These are phyloP conservation scores for Propsilocerus akamusi DNA, from an alignment of 1,140 invertebrate species.

Conservation along the genomic window DNA sequence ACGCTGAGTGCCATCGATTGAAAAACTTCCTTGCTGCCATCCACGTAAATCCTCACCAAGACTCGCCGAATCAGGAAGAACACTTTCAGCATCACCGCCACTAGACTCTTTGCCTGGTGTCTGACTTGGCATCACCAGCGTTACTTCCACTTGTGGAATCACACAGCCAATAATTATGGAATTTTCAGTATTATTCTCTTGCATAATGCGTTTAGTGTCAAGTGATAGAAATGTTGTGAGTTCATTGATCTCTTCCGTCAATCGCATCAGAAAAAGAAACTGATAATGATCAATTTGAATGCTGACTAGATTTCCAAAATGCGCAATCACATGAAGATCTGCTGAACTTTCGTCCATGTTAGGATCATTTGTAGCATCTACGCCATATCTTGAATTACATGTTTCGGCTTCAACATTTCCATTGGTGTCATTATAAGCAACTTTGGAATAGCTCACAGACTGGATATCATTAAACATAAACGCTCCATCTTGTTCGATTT, in stretches of 20 bases:
- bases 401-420: not conserved
- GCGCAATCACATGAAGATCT: slow-evolving; percentile 47
- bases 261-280: slow-evolving; percentile 67
- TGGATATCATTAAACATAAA: not conserved
- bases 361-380: not conserved
- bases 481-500: not conserved
- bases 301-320: slow-evolving; percentile 60
- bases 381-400: slow-evolving; percentile 10
- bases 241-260: slow-evolving; percentile 64
- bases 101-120: slow-evolving; percentile 65
- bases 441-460: not conserved
- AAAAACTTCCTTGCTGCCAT: slow-evolving; percentile 7
- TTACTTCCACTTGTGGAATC: slow-evolving; percentile 69
- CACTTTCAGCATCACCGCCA: slow-evolving; percentile 57
- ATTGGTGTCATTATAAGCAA: not conserved
- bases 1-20: not conserved
- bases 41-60: slow-evolving; percentile 45
- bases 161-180: slow-evolving; percentile 54
- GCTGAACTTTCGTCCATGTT: slow-evolving; percentile 19
- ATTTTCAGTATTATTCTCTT: slow-evolving; percentile 28
- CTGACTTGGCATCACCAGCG: slow-evolving; percentile 65
- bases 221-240: slow-evolving; percentile 59
- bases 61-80: slow-evolving; percentile 62
- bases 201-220: slow-evolving; percentile 54
- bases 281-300: slow-evolving; percentile 87